Evolutionary conservation across 92 coral and sea anemone species (phyloP), one percentile per base, ranked within the genome.

Genomic region (Zoanthus solanderi): DNA sequence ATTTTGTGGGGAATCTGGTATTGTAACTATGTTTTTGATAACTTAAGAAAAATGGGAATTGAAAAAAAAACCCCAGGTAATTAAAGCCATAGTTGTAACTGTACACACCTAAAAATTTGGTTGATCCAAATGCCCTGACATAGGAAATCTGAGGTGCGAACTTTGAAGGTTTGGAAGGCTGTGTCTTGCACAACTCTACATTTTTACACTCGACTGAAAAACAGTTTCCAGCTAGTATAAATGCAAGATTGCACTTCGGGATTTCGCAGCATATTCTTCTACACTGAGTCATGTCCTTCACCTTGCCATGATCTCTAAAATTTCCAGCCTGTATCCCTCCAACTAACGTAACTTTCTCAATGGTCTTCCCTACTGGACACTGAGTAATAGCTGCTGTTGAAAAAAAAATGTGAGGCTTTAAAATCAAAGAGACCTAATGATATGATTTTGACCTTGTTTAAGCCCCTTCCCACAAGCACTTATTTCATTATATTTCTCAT

Each of bases 141-240:
- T 90, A 94, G 8, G 99, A 97, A 30, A 97, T 91, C 58, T 92
- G 84, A 1, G 99, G 99, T 56, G 86, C 81, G 71, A 92, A 97
- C 23, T 92, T 92, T 46, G 99, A 95, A 17, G 99, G 93, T 9
- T 92, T 91, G 0, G 99, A 95, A 0, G 94, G 92, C 87, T 95
- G 98, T 7, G 96, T 94, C 75, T 93, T 96, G 65, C 99, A 97
- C 6, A 94, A 89, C 31, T 63, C 90, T n/a, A 90, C 94, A 72
- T 89, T 97, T 72, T 97, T 97, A 75, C 99, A 97, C 45, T 89
- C 97, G n/a, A 97, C 99, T 23, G 99, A 91, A 83, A 97, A 97
- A 75, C 99, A 97, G 90, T 91, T 97, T 42, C 92, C 94, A 0
- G 97, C 92, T 31, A 97, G 91, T 92, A 97, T 97, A 82, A 97